These are phyloP conservation scores for Emberiza fucata DNA, from an alignment of 2,113 vertebrate genomes.

Conservation along the genomic window DNA sequence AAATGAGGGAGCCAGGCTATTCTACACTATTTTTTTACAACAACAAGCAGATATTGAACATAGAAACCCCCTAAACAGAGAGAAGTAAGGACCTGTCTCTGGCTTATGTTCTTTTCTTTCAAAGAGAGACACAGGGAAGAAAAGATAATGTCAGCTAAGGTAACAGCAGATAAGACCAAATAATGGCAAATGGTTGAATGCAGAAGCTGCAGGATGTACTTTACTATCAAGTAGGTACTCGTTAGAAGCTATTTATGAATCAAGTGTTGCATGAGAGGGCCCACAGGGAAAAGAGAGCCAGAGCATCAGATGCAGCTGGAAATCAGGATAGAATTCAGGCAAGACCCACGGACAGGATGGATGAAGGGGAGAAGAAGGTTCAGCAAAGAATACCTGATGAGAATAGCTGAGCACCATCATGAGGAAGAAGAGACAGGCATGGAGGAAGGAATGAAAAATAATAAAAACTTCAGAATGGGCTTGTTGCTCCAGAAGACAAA, in stretches of 20 bases:
- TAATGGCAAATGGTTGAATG: slow-evolving; percentile 42
- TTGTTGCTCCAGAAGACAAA: background rate
- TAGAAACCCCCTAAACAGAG: background rate
- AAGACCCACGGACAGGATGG: background rate
- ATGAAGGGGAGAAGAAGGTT: background rate
- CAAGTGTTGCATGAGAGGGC: slow-evolving; percentile 22
- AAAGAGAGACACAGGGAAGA: background rate
- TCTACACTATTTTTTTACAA: background rate
- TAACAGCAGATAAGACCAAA: slow-evolving; percentile 12
- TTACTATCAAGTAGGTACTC: slow-evolving; percentile 43
- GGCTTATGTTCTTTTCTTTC: background rate
- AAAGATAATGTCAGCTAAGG: slow-evolving; percentile 15
- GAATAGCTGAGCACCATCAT: background rate
- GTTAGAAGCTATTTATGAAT: slow-evolving; percentile 52
- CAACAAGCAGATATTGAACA: background rate
- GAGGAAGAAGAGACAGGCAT: background rate
- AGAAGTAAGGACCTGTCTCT: background rate
- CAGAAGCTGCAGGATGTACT: slow-evolving; percentile 58
- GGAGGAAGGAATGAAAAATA: background rate
- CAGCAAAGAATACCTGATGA: background rate
- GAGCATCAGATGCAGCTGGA: background rate
- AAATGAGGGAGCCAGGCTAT: background rate
- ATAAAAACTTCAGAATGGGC: background rate
- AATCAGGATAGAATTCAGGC: background rate
- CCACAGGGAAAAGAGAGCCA: background rate